Base-by-base conservation (phyloP, 2,888 invertebrate species). In the Nomada goodeniana region DNA sequence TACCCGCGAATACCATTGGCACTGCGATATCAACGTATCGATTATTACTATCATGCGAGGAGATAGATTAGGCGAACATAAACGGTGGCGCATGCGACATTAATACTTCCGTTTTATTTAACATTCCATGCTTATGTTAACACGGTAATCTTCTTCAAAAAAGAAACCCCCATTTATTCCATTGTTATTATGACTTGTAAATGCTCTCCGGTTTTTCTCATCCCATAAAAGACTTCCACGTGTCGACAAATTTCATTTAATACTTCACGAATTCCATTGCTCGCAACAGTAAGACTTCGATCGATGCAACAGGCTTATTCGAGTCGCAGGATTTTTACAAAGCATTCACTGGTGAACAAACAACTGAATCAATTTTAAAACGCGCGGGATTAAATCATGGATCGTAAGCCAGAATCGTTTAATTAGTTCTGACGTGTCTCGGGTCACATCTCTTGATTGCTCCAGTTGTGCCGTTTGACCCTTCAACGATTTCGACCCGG, bases 391-490 rank as follows among this genome's bases (percentile, higher is more conserved):
- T 61, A 36, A 78, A 20, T 50, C 26, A 2, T 13, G 47, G 2
- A 50, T 2, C 10, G 13, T 11, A 63, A 65, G 23, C 36, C 4
- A 65, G n/a, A 57, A 20, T 15, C 26, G 9, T 23, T 70, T 65
- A 79, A 73, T 80, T 69, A 73, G 3, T n/a, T 29, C 1, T 50
- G 23, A 69, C 5, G n/a, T 47, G 26, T 15, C 42, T 11, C 23
- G 50, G 10, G 13, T 13, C 1, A 2, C 10, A 53, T 63, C 50
- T 52, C 20, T 57, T 64, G 20, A 82, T 64, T 23, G 65, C 52
- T 57, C 52, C 70, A 26, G 29, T 81, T 67, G 5, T 42, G 11
- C 20, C 63, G 50, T 52, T 81, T 79, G 55, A 79, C 59, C 60
- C 47, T 55, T 60, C 55, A 70, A 65, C 50, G 36, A 68, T 59